phyloP scores from a whole-genome alignment of 2,113 vertebrate genomes.

The Nothoprocta pentlandii region DNA sequence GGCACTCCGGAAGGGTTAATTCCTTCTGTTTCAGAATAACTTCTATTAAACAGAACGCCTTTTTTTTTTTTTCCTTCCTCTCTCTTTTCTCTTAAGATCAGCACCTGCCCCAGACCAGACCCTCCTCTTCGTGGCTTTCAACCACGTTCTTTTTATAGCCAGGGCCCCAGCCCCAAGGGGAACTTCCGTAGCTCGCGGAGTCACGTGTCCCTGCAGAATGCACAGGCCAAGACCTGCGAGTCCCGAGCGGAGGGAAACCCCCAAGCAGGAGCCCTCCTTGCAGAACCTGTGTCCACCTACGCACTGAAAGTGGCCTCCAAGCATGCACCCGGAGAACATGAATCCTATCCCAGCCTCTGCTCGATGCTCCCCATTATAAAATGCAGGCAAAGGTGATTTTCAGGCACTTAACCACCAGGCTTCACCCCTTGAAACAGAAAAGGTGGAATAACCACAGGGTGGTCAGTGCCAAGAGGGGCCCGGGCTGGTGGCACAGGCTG shows the following conservation, averaged over 20 bases:
- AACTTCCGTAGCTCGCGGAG: not conserved
- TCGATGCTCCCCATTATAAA: not conserved
- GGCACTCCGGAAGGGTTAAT: not conserved
- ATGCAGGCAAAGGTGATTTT: not conserved
- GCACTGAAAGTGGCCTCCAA: not conserved
- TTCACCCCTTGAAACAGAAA: not conserved
- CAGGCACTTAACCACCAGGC: not conserved
- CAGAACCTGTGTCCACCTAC: not conserved
- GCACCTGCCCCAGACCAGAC: not conserved
- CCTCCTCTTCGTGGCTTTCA: not conserved
- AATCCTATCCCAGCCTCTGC: not conserved
- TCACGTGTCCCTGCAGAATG: not conserved
- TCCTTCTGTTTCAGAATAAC: not conserved
- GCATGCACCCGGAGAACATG: not conserved
- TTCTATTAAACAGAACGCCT: not conserved
- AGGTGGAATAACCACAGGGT: not conserved
- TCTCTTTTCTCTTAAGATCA: not conserved
- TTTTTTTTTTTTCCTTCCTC: too few relatives aligned
- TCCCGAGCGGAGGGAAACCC: not conserved
- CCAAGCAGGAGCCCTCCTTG: not conserved
- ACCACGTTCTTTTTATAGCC: not conserved
- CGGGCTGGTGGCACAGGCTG: not conserved
- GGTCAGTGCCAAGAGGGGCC: not conserved
- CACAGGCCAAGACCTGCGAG: not conserved
- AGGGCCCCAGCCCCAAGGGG: not conserved